phyloP scores from a whole-genome alignment of 2,113 vertebrate genomes.

The Chiloscyllium plagiosum region DNA sequence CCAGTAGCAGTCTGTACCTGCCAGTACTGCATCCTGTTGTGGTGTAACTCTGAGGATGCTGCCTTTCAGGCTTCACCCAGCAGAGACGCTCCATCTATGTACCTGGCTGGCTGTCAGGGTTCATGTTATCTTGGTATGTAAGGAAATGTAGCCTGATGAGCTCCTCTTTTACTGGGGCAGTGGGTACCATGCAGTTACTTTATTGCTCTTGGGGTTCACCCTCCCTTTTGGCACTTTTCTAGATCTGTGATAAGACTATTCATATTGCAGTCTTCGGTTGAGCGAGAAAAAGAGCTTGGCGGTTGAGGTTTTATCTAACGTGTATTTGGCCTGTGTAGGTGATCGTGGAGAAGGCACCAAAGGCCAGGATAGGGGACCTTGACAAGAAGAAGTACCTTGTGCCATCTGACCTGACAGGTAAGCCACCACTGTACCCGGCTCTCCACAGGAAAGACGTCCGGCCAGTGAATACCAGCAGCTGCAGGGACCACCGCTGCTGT shows the following conservation, averaged over 20 bases:
- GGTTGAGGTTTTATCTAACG: neutral
- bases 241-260: neutral
- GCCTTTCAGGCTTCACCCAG: neutral
- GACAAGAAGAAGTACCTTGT: slow-evolving; percentile 93
- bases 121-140: neutral
- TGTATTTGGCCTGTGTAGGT: slow-evolving; percentile 55
- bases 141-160: too few species aligned
- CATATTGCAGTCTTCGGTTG: neutral
- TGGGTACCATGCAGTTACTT: neutral
- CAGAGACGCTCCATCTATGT: neutral
- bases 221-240: neutral
- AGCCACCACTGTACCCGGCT: neutral
- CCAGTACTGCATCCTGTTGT: neutral
- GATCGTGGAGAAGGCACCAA: slow-evolving; percentile 88
- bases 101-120: neutral
- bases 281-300: neutral
- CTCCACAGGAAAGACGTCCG: neutral
- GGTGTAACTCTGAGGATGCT: neutral
- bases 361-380: slow-evolving; percentile 88
- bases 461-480: neutral
- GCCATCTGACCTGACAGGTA: slow-evolving; percentile 85
- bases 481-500: neutral
- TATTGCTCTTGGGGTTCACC: too few species aligned
- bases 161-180: neutral
- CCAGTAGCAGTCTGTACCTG: neutral